A percentile compares a stretch with the other conserved stretches of the same genome.
These are phyloP conservation scores for Tenthredo livida DNA, from an alignment of 2,888 invertebrate genomes.

Conservation along the genomic window DNA sequence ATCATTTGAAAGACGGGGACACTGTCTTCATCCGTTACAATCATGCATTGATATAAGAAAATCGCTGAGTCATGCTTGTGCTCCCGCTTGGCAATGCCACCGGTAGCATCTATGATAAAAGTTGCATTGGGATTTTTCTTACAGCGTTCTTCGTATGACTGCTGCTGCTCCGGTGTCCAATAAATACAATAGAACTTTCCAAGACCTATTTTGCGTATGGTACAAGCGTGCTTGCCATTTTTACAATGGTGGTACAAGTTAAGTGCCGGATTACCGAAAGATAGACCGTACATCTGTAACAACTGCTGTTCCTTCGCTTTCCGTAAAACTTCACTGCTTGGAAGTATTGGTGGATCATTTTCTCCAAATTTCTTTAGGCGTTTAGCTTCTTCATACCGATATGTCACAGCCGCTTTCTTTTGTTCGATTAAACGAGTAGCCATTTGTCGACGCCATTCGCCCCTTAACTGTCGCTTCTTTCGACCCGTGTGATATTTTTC, in stretches of 20 bases:
- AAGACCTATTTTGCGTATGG: conserved; percentile 56
- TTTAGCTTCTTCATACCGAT: conserved; percentile 31
- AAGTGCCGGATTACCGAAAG: conserved; percentile 40
- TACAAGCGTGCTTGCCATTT: conserved; percentile 51
- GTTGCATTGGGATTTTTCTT: conserved; percentile 52
- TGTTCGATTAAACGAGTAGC: conserved; percentile 22
- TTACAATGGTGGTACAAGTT: conserved; percentile 30
- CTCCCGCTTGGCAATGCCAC: too few relatives aligned
- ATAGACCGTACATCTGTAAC: conserved; percentile 23
- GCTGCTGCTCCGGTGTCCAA: conserved; percentile 56
- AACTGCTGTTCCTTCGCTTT: conserved; percentile 43
- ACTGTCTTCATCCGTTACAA: not conserved
- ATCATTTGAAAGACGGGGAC: not conserved
- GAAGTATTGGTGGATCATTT: conserved; percentile 49
- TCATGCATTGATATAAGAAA: conserved; percentile 54
- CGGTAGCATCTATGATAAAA: conserved; percentile 54
- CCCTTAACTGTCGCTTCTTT: conserved; percentile 32
- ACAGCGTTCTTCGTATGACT: conserved; percentile 48
- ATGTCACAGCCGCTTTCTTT: conserved; percentile 21
- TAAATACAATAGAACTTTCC: conserved; percentile 55
- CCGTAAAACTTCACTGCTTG: conserved; percentile 43
- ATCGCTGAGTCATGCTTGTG: conserved; percentile 51
- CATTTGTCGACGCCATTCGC: conserved; percentile 4
- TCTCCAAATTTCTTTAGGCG: conserved; percentile 1
- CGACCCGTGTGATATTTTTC: conserved; percentile 14